Conservation (phyloP, 2,888 invertebrate species). For the Polyommatus iphigenia region DNA sequence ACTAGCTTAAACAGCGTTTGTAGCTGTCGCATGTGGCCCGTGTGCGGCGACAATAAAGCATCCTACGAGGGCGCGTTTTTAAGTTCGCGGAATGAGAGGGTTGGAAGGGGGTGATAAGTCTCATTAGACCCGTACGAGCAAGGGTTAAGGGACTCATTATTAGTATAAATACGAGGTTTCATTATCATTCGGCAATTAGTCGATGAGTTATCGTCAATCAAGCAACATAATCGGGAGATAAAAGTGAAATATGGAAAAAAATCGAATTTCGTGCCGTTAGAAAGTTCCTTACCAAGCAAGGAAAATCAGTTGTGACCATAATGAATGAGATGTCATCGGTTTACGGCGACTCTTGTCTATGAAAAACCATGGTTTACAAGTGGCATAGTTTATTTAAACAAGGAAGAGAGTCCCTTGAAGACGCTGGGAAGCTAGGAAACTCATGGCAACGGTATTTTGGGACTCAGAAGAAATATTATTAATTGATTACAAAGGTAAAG, state of each 20-base stretch:
- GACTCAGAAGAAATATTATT: conserved; percentile 36
- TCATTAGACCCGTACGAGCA: neutral
- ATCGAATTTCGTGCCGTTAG: neutral
- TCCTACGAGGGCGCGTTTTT: conserved; percentile 5
- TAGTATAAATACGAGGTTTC: neutral
- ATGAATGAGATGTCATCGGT: conserved; percentile 32
- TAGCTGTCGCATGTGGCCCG: too few species aligned
- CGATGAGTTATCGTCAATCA: conserved; percentile 3
- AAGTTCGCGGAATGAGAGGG: conserved; percentile 23
- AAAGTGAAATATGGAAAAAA: neutral
- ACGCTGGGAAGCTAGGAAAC: neutral
- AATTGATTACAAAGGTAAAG: conserved; percentile 37
- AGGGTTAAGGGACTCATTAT: conserved; percentile 10
- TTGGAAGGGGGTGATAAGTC: neutral
- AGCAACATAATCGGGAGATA: neutral
- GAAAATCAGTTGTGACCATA: conserved; percentile 35
- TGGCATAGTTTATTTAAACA: conserved; percentile 36
- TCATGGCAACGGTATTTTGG: conserved; percentile 30
- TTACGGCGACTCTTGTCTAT: conserved; percentile 31
- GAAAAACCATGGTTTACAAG: conserved; percentile 36
- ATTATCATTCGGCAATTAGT: conserved; percentile 7
- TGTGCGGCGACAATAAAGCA: too few species aligned
- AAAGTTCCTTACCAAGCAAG: conserved; percentile 31
- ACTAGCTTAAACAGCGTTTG: too few species aligned
- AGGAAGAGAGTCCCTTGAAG: conserved; percentile 35